Evolutionary conservation across 37 sponge, comb jelly and placozoan genomes (phyloP).

Genomic region (Halichondria panicea): DNA sequence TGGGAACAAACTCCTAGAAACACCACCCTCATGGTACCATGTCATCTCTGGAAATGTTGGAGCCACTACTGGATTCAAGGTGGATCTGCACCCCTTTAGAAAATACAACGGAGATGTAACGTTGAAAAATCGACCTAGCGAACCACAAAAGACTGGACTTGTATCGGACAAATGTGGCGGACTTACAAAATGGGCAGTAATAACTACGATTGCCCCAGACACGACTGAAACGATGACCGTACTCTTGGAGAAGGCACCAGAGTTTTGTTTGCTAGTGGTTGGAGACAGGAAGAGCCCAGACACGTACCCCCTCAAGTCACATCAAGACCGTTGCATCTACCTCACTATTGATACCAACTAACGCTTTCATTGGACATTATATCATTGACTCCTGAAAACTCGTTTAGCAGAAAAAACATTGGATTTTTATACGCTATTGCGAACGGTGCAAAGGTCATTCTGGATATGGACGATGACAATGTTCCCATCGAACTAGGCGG

Average conservation of each 20-base stretch:
- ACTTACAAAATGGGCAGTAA: slow-evolving; percentile 56
- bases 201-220: slow-evolving; percentile 48
- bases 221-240: slow-evolving; percentile 41
- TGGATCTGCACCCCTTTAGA: too few species aligned
- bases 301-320: too few species aligned
- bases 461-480: slow-evolving; percentile 76
- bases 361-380: slow-evolving; percentile 9
- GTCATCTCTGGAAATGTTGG: too few species aligned
- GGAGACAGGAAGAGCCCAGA: slow-evolving; percentile 46
- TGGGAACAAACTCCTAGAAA: too few species aligned
- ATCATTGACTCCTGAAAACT: slow-evolving; percentile 44
- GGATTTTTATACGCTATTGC: slow-evolving; percentile 63
- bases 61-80: too few species aligned
- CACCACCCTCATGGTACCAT: too few species aligned
- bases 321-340: too few species aligned
- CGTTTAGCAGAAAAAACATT: slow-evolving; percentile 67
- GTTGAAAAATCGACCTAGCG: too few species aligned
- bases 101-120: too few species aligned
- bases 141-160: too few species aligned
- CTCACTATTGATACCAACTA: slow-evolving; percentile 35
- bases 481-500: too few species aligned
- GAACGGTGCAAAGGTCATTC: slow-evolving; percentile 61
- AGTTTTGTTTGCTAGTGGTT: slow-evolving; percentile 63
- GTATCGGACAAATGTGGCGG: too few species aligned
- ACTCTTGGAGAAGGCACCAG: slow-evolving; percentile 30